These are phyloP conservation scores for Drosophila koepferae DNA, from an alignment of 2,888 invertebrate genomes.

Conservation along the genomic window DNA sequence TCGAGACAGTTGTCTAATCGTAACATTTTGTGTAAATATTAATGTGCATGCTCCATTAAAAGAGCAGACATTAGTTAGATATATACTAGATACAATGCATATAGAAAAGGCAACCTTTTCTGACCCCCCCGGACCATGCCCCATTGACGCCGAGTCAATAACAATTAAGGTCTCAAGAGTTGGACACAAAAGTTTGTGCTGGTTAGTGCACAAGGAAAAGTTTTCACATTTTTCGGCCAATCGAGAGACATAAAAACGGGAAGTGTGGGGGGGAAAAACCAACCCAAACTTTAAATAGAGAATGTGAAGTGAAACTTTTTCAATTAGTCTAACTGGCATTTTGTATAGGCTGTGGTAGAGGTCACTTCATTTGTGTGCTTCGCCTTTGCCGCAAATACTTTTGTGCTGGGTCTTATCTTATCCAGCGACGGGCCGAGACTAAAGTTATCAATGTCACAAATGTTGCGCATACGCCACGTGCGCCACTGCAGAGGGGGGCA, in stretches of 20 bases:
- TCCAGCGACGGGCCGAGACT: background rate
- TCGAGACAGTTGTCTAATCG: slow-evolving; percentile 33
- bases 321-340: slow-evolving; percentile 77
- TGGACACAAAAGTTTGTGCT: slow-evolving; percentile 41
- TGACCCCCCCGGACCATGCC: background rate
- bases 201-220: slow-evolving; percentile 29
- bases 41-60: slow-evolving; percentile 47
- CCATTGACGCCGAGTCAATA: slow-evolving; percentile 64
- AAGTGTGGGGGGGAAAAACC: background rate
- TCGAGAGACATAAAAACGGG: slow-evolving; percentile 43
- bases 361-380: slow-evolving; percentile 49
- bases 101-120: slow-evolving; percentile 5
- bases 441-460: slow-evolving; percentile 53
- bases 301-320: slow-evolving; percentile 62
- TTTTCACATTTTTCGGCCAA: slow-evolving; percentile 31
- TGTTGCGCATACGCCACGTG: slow-evolving; percentile 59
- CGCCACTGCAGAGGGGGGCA: background rate
- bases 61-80: slow-evolving; percentile 36
- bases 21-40: slow-evolving; percentile 43
- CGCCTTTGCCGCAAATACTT: background rate
- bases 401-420: slow-evolving; percentile 2
- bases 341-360: slow-evolving; percentile 13
- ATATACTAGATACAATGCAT: background rate
- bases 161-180: slow-evolving; percentile 63
- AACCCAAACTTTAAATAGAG: slow-evolving; percentile 52